Evolutionary conservation across 1,140 invertebrate genomes (phyloP), one percentile per base, ranked within the genome.

Genomic region (Nasonia longicornis): DNA sequence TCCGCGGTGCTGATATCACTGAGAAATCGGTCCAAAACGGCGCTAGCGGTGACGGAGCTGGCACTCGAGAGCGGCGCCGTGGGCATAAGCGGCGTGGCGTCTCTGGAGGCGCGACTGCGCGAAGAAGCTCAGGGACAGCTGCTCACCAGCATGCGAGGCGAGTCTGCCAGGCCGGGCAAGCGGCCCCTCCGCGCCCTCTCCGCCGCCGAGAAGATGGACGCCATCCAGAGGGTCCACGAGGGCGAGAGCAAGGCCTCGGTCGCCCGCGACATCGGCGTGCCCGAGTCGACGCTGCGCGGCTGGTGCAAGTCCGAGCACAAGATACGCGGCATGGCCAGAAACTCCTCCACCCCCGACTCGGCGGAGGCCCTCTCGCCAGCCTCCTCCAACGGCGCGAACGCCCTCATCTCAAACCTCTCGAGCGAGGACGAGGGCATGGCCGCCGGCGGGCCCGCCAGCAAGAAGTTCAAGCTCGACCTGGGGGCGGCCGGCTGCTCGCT

Each of bases 241-340:
- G 95, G 95, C 52, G 95, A 96, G 86, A 95, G 94, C 14, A 96
- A 96, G 84, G 95, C 95, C 0, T 95, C 95, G 0, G 95, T 96
- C 0, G 95, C 95, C 0, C 89, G 95, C 0, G 94, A 96, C 83
- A 95, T 96, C 85, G 95, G 95, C 0, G 95, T 96, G 0, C 95
- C 95, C 0, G 95, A 96, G 87, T 96, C 95, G 0, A 96, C 95
- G 0, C 88, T 96, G 1, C 91, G 95, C 0, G 95, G 95, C 26
- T 96, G 95, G 95, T 96, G 95, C 89, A 96, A 96, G 86, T 95
- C 95, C 83, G 95, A 96, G 85, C 93, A 95, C 81, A 96, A 96
- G 85, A 92, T 96, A 1, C 92, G 94, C 1, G 94, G 93, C 71
- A 94, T 95, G 92, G 94, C 94, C 0, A 91, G 93, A 14, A 93